phyloP scores from a whole-genome alignment of 64 coral and sea anemone genomes.

The Montipora sp. region DNA sequence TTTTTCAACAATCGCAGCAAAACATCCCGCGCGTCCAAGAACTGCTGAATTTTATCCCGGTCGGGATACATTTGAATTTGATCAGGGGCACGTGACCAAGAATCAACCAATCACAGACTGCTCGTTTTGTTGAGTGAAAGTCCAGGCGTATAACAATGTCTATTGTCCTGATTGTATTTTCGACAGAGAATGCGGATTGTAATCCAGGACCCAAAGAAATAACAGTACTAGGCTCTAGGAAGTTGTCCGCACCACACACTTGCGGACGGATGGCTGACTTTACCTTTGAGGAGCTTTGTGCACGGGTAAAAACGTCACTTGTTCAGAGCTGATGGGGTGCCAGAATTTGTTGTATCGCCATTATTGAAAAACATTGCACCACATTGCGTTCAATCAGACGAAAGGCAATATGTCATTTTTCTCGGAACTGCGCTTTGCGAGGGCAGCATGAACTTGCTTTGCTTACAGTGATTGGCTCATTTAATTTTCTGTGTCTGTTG shows the following conservation, averaged over 20 bases:
- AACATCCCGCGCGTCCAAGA: too few relatives aligned
- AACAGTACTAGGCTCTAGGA: conserved; percentile 70
- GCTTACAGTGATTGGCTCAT: too few relatives aligned
- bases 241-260: conserved; percentile 72
- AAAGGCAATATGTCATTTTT: too few relatives aligned
- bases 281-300: conserved; percentile 92
- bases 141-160: too few relatives aligned
- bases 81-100: neutral
- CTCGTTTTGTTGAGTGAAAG: too few relatives aligned
- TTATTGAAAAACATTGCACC: neutral
- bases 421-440: too few relatives aligned
- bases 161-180: neutral
- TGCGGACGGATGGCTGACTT: conserved; percentile 94
- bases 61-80: too few relatives aligned
- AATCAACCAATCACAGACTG: neutral
- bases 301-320: conserved; percentile 45
- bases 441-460: too few relatives aligned
- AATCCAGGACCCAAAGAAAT: conserved; percentile 71
- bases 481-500: neutral
- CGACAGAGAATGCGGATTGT: conserved; percentile 39
- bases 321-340: neutral
- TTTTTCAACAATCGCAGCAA: too few relatives aligned
- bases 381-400: too few relatives aligned
- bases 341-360: neutral
- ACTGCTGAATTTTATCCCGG: too few relatives aligned